phyloP scores from a whole-genome alignment of 30 jellyfish, hydroid and myxozoan species.

The Catostylus mosaicus region DNA sequence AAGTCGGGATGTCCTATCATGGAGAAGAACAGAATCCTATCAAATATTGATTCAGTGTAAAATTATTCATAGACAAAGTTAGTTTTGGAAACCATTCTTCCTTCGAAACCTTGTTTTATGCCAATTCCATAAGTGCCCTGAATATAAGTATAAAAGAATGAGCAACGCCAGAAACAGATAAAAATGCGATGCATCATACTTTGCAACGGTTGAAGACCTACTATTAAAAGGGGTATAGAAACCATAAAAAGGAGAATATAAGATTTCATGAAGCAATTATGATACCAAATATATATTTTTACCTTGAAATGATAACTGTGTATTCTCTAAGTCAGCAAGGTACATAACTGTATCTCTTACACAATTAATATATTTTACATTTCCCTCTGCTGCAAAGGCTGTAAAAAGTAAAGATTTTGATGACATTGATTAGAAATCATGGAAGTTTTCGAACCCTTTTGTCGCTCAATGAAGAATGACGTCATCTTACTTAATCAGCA shows the following conservation, averaged over 20 bases:
- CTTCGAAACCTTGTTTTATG: not conserved
- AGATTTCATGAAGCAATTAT: not conserved
- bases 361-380: constrained; percentile 57
- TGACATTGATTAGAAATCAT: no score
- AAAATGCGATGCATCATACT: not conserved
- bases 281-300: not conserved
- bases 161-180: not conserved
- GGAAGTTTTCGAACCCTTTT: no score
- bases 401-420: no score
- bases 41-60: no score
- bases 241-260: not conserved
- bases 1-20: no score
- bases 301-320: constrained; percentile 42
- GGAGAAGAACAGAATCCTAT: no score
- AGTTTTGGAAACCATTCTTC: no score
- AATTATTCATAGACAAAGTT: no score
- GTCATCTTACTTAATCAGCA: no score
- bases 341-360: constrained; percentile 56
- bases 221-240: not conserved
- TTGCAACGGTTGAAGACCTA: not conserved
- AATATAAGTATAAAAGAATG: not conserved
- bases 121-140: not conserved
- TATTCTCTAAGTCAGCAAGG: constrained; percentile 51
- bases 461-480: not conserved
- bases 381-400: constrained; percentile 45